phyloP scores from a whole-genome alignment of 2,888 invertebrate genomes.

The Xestobium rufovillosum region DNA sequence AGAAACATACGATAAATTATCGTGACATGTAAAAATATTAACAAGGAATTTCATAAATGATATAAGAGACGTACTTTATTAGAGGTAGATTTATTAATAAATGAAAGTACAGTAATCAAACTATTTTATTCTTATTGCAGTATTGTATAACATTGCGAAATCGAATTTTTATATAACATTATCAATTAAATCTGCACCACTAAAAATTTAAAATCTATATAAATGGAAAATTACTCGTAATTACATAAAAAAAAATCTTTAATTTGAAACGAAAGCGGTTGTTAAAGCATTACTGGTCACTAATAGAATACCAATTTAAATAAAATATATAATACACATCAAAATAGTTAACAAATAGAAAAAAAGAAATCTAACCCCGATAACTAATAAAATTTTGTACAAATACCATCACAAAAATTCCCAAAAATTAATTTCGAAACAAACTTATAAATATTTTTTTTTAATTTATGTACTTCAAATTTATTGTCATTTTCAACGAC shows the following conservation, averaged over 20 bases:
- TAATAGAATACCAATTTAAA: conserved; percentile 19
- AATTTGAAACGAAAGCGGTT: conserved; percentile 13
- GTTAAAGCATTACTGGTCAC: conserved; percentile 24
- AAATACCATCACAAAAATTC: too few species aligned
- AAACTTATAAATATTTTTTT: too few species aligned
- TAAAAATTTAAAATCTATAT: conserved; percentile 5
- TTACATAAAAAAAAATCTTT: neutral
- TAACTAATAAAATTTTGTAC: conserved; percentile 15
- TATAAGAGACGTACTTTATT: too few species aligned
- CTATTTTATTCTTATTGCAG: conserved; percentile 38
- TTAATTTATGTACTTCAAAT: too few species aligned
- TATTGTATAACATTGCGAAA: conserved; percentile 32
- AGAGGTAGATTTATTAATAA: conserved; percentile 48
- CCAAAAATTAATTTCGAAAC: too few species aligned
- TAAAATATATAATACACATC: conserved; percentile 17
- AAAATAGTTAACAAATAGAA: conserved; percentile 4
- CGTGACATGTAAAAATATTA: too few species aligned
- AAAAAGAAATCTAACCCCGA: conserved; percentile 10
- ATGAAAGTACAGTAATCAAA: conserved; percentile 43
- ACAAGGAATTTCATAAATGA: too few species aligned
- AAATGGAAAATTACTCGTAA: neutral
- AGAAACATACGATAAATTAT: too few species aligned
- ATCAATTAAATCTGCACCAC: conserved; percentile 34
- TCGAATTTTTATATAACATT: conserved; percentile 32
- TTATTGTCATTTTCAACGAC: too few species aligned